Percentiles rank a stretch among this genome's conserved stretches.
Evolutionary conservation across 2,113 vertebrate species (phyloP).

Genomic region (Calyptommatus sinebrachiatus): DNA sequence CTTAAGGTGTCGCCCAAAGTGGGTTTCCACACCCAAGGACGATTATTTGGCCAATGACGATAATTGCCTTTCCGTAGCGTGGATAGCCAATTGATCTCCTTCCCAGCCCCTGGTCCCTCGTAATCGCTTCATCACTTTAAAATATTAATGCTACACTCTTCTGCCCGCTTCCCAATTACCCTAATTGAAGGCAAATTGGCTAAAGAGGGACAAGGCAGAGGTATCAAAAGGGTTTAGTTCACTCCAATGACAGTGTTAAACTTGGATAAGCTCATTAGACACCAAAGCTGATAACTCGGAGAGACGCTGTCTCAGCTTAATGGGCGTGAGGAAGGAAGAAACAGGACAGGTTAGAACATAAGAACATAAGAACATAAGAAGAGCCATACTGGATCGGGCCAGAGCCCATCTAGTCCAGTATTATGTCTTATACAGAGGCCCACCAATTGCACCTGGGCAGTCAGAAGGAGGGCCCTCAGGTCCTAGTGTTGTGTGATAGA

Average conservation of each 20-base stretch:
- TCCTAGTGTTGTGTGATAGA: too few species aligned
- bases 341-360: background rate
- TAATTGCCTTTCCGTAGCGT: slow-evolving; percentile 61
- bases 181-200: slow-evolving; percentile 86
- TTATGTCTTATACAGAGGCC: too few species aligned
- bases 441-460: too few species aligned
- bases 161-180: slow-evolving; percentile 81
- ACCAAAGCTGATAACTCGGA: slow-evolving; percentile 83
- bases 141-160: slow-evolving; percentile 79
- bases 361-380: too few species aligned
- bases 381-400: too few species aligned
- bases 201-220: slow-evolving; percentile 80
- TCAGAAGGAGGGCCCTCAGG: too few species aligned
- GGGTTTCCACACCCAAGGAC: background rate
- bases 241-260: slow-evolving; percentile 89
- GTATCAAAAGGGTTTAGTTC: slow-evolving; percentile 84
- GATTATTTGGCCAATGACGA: slow-evolving; percentile 64
- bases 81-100: slow-evolving; percentile 69
- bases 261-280: slow-evolving; percentile 86
- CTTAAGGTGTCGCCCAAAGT: slow-evolving; percentile 27
- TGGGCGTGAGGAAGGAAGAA: slow-evolving; percentile 45
- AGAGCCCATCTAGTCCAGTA: too few species aligned
- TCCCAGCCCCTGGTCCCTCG: slow-evolving; percentile 59
- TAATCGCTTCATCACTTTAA: slow-evolving; percentile 85
- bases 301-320: slow-evolving; percentile 87